phyloP scores from a whole-genome alignment of 1,140 invertebrate species.

The Lucilia sericata region DNA sequence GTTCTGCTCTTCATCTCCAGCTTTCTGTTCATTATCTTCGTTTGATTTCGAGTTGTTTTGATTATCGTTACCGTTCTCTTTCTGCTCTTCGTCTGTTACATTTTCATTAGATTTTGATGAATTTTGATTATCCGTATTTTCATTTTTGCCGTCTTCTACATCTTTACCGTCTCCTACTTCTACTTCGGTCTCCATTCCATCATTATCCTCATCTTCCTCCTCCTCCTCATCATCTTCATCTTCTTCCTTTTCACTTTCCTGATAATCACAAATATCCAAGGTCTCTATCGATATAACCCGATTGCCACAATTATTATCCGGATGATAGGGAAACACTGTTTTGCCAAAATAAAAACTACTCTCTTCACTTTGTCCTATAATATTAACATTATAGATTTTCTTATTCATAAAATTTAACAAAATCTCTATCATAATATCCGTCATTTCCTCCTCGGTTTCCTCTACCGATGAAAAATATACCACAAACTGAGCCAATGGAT shows the following conservation, averaged over 20 bases:
- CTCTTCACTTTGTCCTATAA: constrained; percentile 62
- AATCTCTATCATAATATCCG: constrained; percentile 61
- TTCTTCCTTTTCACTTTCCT: constrained; percentile 27
- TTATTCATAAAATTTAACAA: constrained; percentile 60
- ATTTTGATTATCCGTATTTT: not conserved
- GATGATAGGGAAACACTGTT: constrained; percentile 62
- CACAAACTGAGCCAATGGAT: constrained; percentile 63
- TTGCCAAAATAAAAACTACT: constrained; percentile 56
- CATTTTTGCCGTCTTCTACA: no score
- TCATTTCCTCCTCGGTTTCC: constrained; percentile 64
- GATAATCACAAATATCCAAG: constrained; percentile 60
- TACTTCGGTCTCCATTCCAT: not conserved
- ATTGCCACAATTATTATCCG: constrained; percentile 65
- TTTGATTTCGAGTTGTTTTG: no score
- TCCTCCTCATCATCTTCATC: constrained; percentile 35
- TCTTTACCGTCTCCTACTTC: not conserved
- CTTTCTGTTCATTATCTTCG: not conserved
- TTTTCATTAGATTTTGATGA: not conserved
- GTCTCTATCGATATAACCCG: constrained; percentile 60
- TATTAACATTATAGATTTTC: constrained; percentile 64
- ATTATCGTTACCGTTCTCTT: not conserved
- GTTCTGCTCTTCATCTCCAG: not conserved
- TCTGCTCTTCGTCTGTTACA: not conserved
- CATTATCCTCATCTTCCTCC: not conserved
- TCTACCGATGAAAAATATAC: constrained; percentile 59